Evolutionary conservation across 2,797 vertebrate genomes (phyloP).

Genomic region (Benthosema pterotum): DNA sequence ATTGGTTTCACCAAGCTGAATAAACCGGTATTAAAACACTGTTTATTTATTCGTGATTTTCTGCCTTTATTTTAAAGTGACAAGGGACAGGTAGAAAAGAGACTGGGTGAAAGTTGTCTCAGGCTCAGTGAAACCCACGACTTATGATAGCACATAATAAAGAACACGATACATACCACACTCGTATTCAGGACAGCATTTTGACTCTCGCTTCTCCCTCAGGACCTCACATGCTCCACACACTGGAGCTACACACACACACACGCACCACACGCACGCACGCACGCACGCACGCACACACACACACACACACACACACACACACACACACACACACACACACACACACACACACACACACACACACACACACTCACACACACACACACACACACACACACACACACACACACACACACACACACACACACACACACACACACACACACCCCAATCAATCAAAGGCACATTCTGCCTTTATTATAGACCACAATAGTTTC

Average conservation of each 20-base stretch:
- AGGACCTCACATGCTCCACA: conserved; percentile 90
- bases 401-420: conserved; percentile 30
- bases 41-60: no score
- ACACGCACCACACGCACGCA: conserved; percentile 6
- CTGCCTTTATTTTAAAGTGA: no score
- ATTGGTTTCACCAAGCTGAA: not conserved
- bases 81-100: no score
- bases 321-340: conserved; percentile 77
- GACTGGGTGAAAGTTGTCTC: no score
- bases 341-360: conserved; percentile 80
- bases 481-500: no score
- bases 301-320: conserved; percentile 31
- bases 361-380: conserved; percentile 6
- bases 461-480: no score
- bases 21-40: no score
- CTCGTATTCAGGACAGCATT: conserved; percentile 90
- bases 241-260: conserved; percentile 74
- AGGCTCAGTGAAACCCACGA: no score
- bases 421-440: no score
- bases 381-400: conserved; percentile 39
- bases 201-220: conserved; percentile 77
- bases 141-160: no score
- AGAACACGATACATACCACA: conserved; percentile 85
- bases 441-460: not conserved
- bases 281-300: conserved; percentile 39